A percentile compares a stretch with the other conserved stretches of the same genome.
These are phyloP conservation scores for Silurus aristotelis DNA, from an alignment of 2,797 vertebrate species.

Conservation along the genomic window DNA sequence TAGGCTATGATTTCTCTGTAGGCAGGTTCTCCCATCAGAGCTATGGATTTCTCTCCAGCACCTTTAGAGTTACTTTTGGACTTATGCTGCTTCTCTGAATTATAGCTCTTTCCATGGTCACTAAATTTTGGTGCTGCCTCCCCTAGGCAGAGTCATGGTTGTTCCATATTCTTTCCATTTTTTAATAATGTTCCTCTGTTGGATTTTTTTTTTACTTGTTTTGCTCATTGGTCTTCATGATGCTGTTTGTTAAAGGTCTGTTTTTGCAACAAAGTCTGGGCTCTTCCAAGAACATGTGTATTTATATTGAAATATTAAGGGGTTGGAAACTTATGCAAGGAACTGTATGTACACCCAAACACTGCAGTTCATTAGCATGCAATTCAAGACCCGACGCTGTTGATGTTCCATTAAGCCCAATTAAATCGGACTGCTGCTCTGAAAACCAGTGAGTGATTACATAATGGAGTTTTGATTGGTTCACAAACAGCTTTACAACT, in stretches of 20 bases:
- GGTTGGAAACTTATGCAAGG: background rate
- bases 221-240: background rate
- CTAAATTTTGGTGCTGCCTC: background rate
- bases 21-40: background rate
- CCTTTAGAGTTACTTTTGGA: background rate
- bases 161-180: background rate
- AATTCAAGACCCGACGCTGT: background rate
- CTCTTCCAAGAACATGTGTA: no score
- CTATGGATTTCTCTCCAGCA: background rate
- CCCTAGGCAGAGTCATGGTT: background rate
- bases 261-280: background rate
- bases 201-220: background rate
- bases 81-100: background rate
- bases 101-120: background rate
- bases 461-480: slow-evolving; percentile 16
- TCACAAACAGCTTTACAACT: slow-evolving; percentile 23
- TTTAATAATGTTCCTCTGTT: background rate
- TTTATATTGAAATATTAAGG: background rate
- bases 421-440: background rate
- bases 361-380: background rate
- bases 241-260: background rate
- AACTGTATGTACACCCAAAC: background rate
- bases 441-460: background rate
- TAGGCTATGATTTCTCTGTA: background rate
- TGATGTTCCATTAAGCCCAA: slow-evolving; percentile 19